Evolutionary conservation across 2,113 vertebrate genomes (phyloP), one percentile per base, ranked within the genome.

Genomic region (Pholis gunnellus): DNA sequence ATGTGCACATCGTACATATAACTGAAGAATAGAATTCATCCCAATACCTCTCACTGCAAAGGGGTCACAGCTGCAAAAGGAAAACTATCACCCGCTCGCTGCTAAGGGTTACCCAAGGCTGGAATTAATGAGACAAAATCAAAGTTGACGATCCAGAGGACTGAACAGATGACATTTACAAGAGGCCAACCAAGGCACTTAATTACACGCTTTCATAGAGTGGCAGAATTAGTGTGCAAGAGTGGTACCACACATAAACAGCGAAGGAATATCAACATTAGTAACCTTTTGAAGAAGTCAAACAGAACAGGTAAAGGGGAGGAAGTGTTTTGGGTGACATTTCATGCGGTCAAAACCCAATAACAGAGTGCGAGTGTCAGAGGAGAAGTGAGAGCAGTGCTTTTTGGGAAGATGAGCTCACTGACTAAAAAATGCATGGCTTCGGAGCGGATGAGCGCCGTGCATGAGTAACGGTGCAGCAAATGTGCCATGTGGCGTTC

Each of bases 81-180:
- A 67, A 73, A 85, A 81, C 74, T 72, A 36, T 73, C 36, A 82
- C 68, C 82, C 50, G 68, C 9, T 63, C 27, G 36, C 20, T 69
- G 72, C 77, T 64, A 52, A 20, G 72, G 83, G 81, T 83, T 72
- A 85, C 86, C 59, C 71, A 22, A 75, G 78, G 82, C 65, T 64
- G 65, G 69, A 88, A 88, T 90, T 92, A 93, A 93, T 91, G 84
- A 88, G n/a, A 11, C 56, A 27, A 13, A 81, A 89, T 88, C 77
- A 85, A 89, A 89, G 84, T 85, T 81, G 84, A 38, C 46, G 65
- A 89, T 89, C 76, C 87, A 78, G 59, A 81, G 84, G 70, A 67
- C 83, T 52, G 59, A 78, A 64, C 70, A 76, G 83, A 78, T 94
- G 83, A 91, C 90, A 92, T 94, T 93, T 92, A 87, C 93, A 94